Percentiles rank a stretch among this genome's conserved stretches.
Evolutionary conservation across 1,140 invertebrate genomes (phyloP).

Genomic region (Drosophila aff.): DNA sequence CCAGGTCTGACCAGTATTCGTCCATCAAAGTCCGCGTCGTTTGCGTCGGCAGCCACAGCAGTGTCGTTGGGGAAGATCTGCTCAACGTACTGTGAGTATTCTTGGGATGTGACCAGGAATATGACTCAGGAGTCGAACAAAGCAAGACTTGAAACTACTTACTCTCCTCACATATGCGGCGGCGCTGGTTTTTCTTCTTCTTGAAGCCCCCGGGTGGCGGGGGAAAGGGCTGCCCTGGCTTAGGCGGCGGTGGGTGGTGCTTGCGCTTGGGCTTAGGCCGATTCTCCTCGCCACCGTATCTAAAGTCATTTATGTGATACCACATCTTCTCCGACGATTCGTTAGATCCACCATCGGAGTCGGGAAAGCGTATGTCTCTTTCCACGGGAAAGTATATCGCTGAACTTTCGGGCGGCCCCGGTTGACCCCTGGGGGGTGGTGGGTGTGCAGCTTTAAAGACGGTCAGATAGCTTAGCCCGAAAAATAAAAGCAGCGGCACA

Average conservation of each 20-base stretch:
- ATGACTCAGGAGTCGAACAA: constrained; percentile 3
- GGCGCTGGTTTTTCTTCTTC: constrained; percentile 27
- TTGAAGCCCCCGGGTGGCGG: constrained; percentile 57
- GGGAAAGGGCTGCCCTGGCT: constrained; percentile 64
- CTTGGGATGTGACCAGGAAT: constrained; percentile 30
- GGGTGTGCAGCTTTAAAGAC: not conserved
- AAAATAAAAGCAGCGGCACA: constrained; percentile 27
- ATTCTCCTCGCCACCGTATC: not conserved
- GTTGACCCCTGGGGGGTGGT: constrained; percentile 3
- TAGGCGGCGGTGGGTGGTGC: constrained; percentile 3
- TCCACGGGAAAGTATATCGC: constrained; percentile 51
- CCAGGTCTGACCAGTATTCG: constrained; percentile 72
- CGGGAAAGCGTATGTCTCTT: constrained; percentile 56
- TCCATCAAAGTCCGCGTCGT: constrained; percentile 77
- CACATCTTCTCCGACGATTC: constrained; percentile 16
- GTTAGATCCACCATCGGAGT: not conserved
- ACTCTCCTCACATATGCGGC: constrained; percentile 72
- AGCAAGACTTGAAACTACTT: constrained; percentile 33
- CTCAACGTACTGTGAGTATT: constrained; percentile 75
- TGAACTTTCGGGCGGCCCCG: not conserved
- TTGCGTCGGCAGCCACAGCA: constrained; percentile 64
- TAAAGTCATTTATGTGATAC: constrained; percentile 59
- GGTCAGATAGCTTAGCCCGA: constrained; percentile 8
- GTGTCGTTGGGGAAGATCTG: constrained; percentile 74
- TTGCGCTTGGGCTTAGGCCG: constrained; percentile 24